Evolutionary conservation across 1,140 invertebrate species (phyloP), one percentile per base, ranked within the genome.

Genomic region (Radopholus similis): DNA sequence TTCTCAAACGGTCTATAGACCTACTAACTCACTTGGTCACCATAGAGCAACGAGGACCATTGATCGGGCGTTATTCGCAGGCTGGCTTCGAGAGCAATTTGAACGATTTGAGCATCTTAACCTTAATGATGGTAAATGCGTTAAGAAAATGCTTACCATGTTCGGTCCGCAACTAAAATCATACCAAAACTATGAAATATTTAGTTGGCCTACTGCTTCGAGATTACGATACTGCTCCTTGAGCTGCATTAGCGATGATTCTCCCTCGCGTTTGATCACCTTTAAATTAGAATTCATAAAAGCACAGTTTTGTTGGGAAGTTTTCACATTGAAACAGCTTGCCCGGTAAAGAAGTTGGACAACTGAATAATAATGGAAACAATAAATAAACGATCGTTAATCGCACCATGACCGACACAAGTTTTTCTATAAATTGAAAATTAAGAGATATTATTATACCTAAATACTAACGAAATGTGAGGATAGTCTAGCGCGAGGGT

Each of bases 211-310:
- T 42, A 62, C 42, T 42, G 59, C 21, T 68, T 97, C 93, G 81
- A 97, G 97, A 1, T 90, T 91, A 15, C 94, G 87, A 80, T 95
- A 98, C 80, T 98, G 94, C 79, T 97, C 93, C 83, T 97, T 97
- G 4, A 98, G 83, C 84, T 97, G 93, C 95, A 98, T 98, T 37
- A 98, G 83, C 2, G 94, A 97, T 0, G 94, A 97, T 85, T 97
- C 93, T 13, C 92, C 92, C 80, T 96, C 93, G 26, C 95, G 87
- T 85, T 98, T 98, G 8, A 93, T 93, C 47, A 96, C 92, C 90
- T 91, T 75, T 23, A 56, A 72, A 59, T 18, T 6, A 49, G n/a
- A 1, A 2, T 15, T 30, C 26, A 18, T 5, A 55, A 30, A 57
- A 2, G 9, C 49, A 56, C 58, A 63, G 55, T 28, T 37, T 63